Evolutionary conservation across 2,888 invertebrate genomes (phyloP), one percentile per base, ranked within the genome.

Genomic region (Poecilobothrus nobilitatus): DNA sequence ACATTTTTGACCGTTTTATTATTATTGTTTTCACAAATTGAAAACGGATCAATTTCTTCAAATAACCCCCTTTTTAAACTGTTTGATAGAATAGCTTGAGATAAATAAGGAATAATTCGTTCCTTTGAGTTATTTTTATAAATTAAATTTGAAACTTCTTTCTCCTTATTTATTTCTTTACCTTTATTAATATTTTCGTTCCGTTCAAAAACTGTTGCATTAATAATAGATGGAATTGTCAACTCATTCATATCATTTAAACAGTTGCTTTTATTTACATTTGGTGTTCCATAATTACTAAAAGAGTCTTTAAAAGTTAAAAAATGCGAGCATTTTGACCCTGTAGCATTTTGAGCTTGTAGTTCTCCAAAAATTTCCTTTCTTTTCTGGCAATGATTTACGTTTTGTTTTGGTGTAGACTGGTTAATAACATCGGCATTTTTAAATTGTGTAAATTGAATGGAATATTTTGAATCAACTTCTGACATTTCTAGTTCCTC

Each of bases 381-480:
- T 66, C 18, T 53, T 53, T 15, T 53, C 7, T 53, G 9, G 6
- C 9, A 18, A 53, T 67, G 70, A 21, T 68, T 69, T 21, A 66
- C 70, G 10, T 12, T 66, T n/a, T 69, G 70, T 37, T 71, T 71
- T 1, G 69, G 61, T 18, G 66, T 27, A 0, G 66, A 22, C 65
- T 70, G 65, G 20, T 71, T 67, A 2, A 64, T 7, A 10, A n/a
- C n/a, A 15, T 33, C 10, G 7, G 4, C 7, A 6, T 6, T 66
- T 10, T 20, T 18, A 12, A 44, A 68, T 41, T 71, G 72, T 21
- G 66, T 53, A 15, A 61, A 68, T 41, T 71, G 72, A 41, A 67
- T 68, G 41, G 68, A n/a, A 67, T 71, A 72, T 62, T 70, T 71
- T 10, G 71, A 72, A 37, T 70, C 69, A 53, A 62, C 66, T 21